Evolutionary conservation across 2,797 vertebrate species (phyloP).

Genomic region (Aratinga solstitialis): DNA sequence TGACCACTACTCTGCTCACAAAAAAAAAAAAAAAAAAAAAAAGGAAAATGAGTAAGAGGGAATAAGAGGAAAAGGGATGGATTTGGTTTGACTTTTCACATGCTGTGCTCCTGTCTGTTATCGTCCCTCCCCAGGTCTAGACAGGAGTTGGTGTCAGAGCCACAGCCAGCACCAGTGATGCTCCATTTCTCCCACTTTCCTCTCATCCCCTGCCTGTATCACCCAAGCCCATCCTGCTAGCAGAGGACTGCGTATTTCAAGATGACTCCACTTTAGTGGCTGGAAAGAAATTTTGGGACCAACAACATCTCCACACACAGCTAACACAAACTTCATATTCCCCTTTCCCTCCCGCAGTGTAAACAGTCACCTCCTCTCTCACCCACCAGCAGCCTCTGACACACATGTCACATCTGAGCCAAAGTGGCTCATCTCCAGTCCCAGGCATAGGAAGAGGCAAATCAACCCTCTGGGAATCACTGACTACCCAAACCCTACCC

Average conservation of each 20-base stretch:
- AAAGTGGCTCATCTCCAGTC: accelerated
- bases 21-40: too few species aligned
- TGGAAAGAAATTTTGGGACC: not conserved
- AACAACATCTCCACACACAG: not conserved
- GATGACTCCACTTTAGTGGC: not conserved
- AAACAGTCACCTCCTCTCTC: not conserved
- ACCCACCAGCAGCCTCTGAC: not conserved
- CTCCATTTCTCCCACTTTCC: not conserved
- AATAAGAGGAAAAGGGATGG: not conserved
- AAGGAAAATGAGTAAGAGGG: not conserved
- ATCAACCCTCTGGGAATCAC: not conserved
- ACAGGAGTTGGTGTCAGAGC: not conserved
- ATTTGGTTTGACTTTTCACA: not conserved
- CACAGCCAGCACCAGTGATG: not conserved
- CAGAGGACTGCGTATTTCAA: not conserved
- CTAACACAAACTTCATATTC: not conserved
- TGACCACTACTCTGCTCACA: not conserved
- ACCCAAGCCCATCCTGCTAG: not conserved
- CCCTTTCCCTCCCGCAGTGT: not conserved
- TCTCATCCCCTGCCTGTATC: accelerated
- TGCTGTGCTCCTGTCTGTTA: not conserved
- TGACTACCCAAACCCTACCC: not conserved
- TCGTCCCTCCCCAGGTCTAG: not conserved
- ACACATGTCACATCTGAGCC: not conserved
- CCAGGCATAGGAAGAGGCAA: not conserved